These are phyloP conservation scores for Drosophila nigromelanica DNA, from an alignment of 1,140 invertebrate genomes.

Conservation along the genomic window DNA sequence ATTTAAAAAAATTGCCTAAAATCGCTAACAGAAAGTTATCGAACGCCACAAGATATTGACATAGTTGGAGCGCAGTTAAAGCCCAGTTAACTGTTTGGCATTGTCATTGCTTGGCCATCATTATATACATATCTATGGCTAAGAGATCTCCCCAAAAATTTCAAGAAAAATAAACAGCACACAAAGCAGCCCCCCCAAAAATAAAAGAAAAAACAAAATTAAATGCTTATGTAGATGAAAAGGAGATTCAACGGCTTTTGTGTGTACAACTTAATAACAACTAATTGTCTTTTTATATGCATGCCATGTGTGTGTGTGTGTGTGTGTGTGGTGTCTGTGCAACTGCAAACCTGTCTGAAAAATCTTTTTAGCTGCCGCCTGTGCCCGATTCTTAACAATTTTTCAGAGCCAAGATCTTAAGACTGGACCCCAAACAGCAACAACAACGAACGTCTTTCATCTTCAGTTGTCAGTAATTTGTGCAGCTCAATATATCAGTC, in stretches of 20 bases:
- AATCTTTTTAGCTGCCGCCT: constrained; percentile 58
- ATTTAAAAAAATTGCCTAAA: no score
- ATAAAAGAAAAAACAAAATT: constrained; percentile 29
- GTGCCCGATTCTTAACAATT: constrained; percentile 25
- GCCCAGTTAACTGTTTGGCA: constrained; percentile 1
- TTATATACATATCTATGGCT: constrained; percentile 64
- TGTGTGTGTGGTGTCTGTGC: constrained; percentile 28
- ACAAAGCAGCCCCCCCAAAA: constrained; percentile 12
- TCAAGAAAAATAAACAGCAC: neutral
- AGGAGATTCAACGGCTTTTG: constrained; percentile 67
- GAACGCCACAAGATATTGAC: neutral
- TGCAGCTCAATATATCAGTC: constrained; percentile 84
- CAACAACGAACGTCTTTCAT: constrained; percentile 59
- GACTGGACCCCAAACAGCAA: constrained; percentile 7
- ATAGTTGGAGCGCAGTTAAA: neutral
- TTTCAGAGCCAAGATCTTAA: neutral
- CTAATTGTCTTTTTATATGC: constrained; percentile 82
- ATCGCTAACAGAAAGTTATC: constrained; percentile 13
- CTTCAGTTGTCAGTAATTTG: constrained; percentile 83
- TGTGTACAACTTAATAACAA: constrained; percentile 79
- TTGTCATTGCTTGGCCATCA: constrained; percentile 54
- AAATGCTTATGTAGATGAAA: constrained; percentile 25
- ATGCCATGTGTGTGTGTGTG: constrained; percentile 21
- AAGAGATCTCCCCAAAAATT: constrained; percentile 18
- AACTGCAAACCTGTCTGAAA: constrained; percentile 68